Base-by-base conservation (phyloP, 2,113 vertebrate genomes). In the Tiliqua scincoides region DNA sequence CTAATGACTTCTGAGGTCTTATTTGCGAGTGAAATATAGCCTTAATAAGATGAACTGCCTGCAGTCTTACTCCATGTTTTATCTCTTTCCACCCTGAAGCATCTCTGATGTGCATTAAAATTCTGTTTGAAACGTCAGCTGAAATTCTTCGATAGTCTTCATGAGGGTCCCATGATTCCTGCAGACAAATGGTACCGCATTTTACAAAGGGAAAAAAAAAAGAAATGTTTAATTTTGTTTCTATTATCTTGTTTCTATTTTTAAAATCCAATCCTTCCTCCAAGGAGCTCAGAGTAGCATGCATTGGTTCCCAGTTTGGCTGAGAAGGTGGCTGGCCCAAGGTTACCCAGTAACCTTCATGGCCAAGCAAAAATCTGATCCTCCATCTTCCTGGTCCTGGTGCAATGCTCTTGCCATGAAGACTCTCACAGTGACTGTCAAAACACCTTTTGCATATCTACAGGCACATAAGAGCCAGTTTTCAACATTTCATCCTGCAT, bases 21-120 rank as follows among this genome's bases (percentile, higher is more conserved):
- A 85, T 61, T 61, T 63, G 8, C 37, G 73, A 80, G 37, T 8
- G 78, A 85, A 73, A 90, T 84, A 84, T 21, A 85, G 91, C 52
- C 30, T 57, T 78, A 90, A 85, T 7, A 90, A 80, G 52, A 86
- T 72, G 40, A 91, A 84, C 48, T 88, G n/a, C 1, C n/a, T 82
- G 17, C 91, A 93, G 90, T 85, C 95, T 97, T 96, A 97, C 95
- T 91, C 93, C 84, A 80, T 73, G 85, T 91, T 96, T 97, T 87
- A 94, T 59, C 82, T 95, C 81, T 89, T 94, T 95, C 96, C 96
- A 96, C 85, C 92, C 95, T 30, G 93, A 85, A 67, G 82, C 84
- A 80, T 97, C 96, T 88, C 94, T 89, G 81, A 73, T 87, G 79
- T 96, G 96, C 0, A 82, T 84, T 27, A 95, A 85, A 82, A 97